Base-by-base conservation (phyloP, 2,888 invertebrate species). In the Apamea anceps region DNA sequence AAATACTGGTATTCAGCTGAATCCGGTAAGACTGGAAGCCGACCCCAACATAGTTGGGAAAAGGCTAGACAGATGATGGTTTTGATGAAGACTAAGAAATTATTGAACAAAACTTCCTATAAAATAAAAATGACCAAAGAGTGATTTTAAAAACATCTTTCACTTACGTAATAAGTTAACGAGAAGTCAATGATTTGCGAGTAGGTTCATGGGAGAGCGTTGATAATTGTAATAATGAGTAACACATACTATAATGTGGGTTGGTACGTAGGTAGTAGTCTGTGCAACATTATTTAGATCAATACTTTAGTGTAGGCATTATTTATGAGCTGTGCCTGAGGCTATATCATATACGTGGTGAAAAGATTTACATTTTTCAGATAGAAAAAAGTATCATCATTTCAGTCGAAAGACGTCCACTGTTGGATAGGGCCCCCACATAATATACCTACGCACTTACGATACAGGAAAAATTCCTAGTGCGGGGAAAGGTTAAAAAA, bases 121-220 rank as follows among this genome's bases (percentile, higher is more conserved):
- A 37, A 21, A 74, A 48, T 15, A 15, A 73, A 25, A 48, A 66
- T 13, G 0, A 32, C 32, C 25, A 48, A 32, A 15, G 21, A 21
- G 6, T 74, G 25, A 63, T 13, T 28, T 25, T 5, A 21, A 71
- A 75, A 57, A 21, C 6, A 12, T 68, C 18, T 68, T 62, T 28
- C 15, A n/a, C 21, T 81, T 62, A 62, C 28, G 28, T 67, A 80
- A 72, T 28, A 45, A 62, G n/a, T 28, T 18, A 10, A 63, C 0
- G 32, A 57, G 37, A 66, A 84, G 84, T 84, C 84, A 84, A 86
- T 74, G 87, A 74, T 54, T 84, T 86, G 62, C 37, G 12, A 5
- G 32, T 21, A 68, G 60, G 84, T 66, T 84, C 84, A 84, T 84
- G 87, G 87, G 51, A 84, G 87, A 72, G 1, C 79, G 37, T 87